Evolutionary conservation across 2,888 invertebrate genomes (phyloP).

Genomic region (Cylindroiulus punctatus): DNA sequence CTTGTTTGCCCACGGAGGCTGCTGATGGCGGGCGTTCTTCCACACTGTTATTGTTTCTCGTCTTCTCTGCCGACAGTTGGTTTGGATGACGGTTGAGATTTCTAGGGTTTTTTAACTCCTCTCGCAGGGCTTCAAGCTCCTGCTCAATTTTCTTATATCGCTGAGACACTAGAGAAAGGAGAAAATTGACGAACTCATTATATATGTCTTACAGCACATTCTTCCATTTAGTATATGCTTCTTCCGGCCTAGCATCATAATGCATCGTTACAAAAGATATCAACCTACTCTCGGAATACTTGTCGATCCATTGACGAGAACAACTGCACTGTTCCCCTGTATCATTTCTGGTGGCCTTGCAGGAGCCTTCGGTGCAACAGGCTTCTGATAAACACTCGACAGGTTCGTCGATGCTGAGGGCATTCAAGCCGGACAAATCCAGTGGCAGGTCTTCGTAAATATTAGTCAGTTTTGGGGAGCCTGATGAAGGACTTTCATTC

Average conservation of each 20-base stretch:
- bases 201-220: too few species aligned
- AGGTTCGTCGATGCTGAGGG: not conserved
- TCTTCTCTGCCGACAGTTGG: not conserved
- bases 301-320: not conserved
- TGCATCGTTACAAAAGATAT: not conserved
- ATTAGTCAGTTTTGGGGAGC: not conserved
- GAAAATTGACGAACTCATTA: too few species aligned
- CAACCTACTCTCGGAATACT: not conserved
- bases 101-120: not conserved
- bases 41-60: not conserved
- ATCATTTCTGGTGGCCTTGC: not conserved
- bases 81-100: not conserved
- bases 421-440: not conserved
- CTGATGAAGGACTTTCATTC: not conserved
- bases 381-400: not conserved
- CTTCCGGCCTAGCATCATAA: too few species aligned
- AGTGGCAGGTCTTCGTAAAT: not conserved
- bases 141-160: not conserved
- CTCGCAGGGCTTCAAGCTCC: not conserved
- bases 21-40: not conserved
- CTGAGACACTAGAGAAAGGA: not conserved
- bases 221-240: too few species aligned
- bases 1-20: not conserved
- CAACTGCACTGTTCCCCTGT: not conserved
- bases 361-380: not conserved